phyloP scores from a whole-genome alignment of 2,888 invertebrate genomes.

The Lycia hirtaria region DNA sequence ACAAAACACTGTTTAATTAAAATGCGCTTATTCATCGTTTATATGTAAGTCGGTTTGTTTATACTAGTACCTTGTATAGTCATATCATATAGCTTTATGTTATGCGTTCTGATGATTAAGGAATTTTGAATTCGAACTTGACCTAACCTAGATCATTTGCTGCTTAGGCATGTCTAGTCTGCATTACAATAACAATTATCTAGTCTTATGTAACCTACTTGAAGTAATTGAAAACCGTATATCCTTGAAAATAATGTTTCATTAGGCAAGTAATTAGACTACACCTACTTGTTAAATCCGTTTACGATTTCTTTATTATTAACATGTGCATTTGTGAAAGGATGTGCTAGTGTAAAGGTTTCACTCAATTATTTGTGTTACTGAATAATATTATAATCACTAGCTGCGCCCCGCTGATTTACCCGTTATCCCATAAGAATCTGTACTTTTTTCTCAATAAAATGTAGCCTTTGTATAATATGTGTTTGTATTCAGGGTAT shows the following conservation, averaged over 20 bases:
- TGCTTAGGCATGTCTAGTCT: neutral
- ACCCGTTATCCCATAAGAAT: too few species aligned
- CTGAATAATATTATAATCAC: too few species aligned
- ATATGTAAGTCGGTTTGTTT: too few species aligned
- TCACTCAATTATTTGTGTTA: neutral
- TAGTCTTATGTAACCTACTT: neutral
- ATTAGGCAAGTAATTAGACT: neutral
- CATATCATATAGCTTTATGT: too few species aligned
- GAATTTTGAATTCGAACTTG: constrained; percentile 1
- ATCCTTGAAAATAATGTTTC: neutral
- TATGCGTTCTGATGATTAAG: neutral
- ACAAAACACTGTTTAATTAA: too few species aligned
- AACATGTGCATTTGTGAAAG: neutral
- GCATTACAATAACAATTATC: neutral
- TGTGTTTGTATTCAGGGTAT: too few species aligned
- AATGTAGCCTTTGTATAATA: too few species aligned
- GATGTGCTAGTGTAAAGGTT: neutral
- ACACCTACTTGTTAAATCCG: neutral
- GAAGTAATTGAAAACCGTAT: neutral
- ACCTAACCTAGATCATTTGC: neutral
- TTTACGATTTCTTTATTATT: neutral
- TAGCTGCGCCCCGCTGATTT: too few species aligned
- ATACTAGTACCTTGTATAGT: too few species aligned
- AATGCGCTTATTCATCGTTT: too few species aligned
- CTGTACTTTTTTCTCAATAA: too few species aligned